Evolutionary conservation across 2,797 vertebrate species (phyloP), one percentile per base, ranked within the genome.

Genomic region (Tenualosa ilisha): DNA sequence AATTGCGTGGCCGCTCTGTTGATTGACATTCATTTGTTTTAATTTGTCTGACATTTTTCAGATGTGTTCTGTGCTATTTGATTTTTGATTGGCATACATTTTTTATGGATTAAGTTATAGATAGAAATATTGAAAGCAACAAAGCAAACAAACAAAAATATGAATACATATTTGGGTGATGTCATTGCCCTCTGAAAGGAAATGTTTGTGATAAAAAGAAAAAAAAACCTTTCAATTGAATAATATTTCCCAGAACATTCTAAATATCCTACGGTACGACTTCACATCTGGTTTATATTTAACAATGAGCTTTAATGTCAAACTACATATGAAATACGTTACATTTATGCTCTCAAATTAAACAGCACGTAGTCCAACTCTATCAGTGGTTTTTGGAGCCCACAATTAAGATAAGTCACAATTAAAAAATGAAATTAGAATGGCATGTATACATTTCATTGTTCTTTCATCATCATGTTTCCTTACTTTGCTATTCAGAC

Each of bases 341-440:
- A 79, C 17, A 46, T 37, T 40, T 17, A 75, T 46, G 40, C 26
- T 63, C 59, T 63, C 59, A 63, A 63, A 4, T 79, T 79, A 43
- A 79, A 79, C 72, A 46, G 72, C 72, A 79, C 46, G 72, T 46
- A 22, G 72, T 46, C 72, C 37, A 46, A 43, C 37, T 40, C 68
- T 72, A 75, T 75, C 68, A 75, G 40, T 43, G 46, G 43, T 79
- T 79, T 79, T 51, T 51, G 7, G 9, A 46, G 3, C 1, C 46
- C 46, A 46, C 46, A 46, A 46, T 46, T 46, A 4, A 2, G 65
- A 72, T 68, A 68, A 68, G 24, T 11, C 31, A 68, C 31, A 3
- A 75, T 54, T 49, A 75, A 40, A 5, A 75, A 79, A 79, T 43
- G 0, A 46, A 79, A 22, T 20, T 6, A 6, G 17, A 79, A 46